Evolutionary conservation across 1,140 invertebrate genomes (phyloP), one percentile per base, ranked within the genome.

Genomic region (Palaemon carinicauda): DNA sequence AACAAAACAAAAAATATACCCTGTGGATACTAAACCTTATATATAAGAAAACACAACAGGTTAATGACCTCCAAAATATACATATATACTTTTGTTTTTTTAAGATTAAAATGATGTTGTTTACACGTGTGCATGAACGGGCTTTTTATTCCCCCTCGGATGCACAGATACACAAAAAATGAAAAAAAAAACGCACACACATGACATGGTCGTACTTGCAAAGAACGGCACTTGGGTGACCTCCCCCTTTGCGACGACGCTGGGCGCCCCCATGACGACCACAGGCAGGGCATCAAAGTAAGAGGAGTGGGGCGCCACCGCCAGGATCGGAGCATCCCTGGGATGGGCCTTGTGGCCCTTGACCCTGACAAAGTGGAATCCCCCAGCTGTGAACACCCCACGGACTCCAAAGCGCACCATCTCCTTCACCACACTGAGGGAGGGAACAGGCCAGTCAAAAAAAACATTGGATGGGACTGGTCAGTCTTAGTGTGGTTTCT

Each of bases 201-300:
- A 41, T 41, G 41, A 41, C 41, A 12, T 41, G 12, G 41, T 41
- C 41, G 90, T 96, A 96, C 96, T 96, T 94, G 97, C 97, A 92
- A 98, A 96, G 90, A 98, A 93, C 56, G 96, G 96, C 90, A 96
- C 94, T 82, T 93, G 92, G 52, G 94, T 94, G 41, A 95, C 95
- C 91, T 96, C 96, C 24, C 94, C 94, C 91, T 97, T 98, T 82
- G 96, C 96, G 88, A 98, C 96, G 91, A 97, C 95, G 90, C 95
- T 96, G 4, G 96, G 96, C 29, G 95, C 95, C 33, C 95, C 95
- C 84, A 97, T 93, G 89, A 95, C 94, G 87, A 96, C 94, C 86
- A 96, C 95, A 87, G 95, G 94, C 87, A 98, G 94, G 80, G 96
- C 95, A 92, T 98, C 97, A 92, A 97, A 96, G 93, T 96, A 97